Percentiles rank a stretch among this genome's conserved stretches.
Conservation (phyloP, 2,113 vertebrate genomes). For the Pica pica region DNA sequence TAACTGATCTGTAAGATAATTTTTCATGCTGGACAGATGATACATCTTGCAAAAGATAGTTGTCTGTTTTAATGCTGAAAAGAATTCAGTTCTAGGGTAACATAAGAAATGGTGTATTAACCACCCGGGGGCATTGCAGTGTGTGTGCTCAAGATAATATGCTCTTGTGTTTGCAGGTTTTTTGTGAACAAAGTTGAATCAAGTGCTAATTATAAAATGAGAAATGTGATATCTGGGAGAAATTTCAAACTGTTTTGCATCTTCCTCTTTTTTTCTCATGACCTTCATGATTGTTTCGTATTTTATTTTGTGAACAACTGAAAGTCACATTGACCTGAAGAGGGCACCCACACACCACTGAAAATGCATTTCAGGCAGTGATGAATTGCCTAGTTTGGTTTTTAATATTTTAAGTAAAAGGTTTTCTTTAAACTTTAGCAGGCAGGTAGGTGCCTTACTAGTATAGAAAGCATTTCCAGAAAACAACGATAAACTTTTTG, state of each 20-base stretch:
- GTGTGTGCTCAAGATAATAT: not conserved
- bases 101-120: not conserved
- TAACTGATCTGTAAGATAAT: not conserved
- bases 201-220: not conserved
- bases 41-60: not conserved
- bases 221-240: not conserved
- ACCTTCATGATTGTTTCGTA: not conserved
- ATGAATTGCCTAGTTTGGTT: not conserved
- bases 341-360: slow-evolving; percentile 35
- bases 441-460: not conserved
- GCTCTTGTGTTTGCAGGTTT: not conserved
- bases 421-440: not conserved
- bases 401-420: not conserved
- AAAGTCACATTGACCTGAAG: slow-evolving; percentile 30
- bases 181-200: not conserved
- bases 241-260: not conserved
- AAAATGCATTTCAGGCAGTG: not conserved
- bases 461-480: not conserved
- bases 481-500: not conserved
- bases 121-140: not conserved
- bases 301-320: not conserved
- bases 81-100: not conserved
- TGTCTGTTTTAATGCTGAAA: not conserved
- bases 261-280: not conserved
- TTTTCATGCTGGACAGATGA: not conserved